phyloP scores from a whole-genome alignment of 2,797 vertebrate genomes.

The Buceros bicornis region DNA sequence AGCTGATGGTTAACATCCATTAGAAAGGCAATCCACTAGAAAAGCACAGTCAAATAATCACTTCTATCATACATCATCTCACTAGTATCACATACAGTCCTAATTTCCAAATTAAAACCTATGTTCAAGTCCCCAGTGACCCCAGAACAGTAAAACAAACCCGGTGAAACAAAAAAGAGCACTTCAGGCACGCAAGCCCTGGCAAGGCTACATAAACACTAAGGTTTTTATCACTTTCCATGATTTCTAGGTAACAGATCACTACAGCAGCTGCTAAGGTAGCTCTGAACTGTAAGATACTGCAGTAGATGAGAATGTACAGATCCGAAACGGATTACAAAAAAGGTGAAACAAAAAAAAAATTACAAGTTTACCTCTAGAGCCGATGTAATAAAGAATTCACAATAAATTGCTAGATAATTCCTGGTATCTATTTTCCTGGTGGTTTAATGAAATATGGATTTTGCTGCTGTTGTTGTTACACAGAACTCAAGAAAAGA shows the following conservation, averaged over 20 bases:
- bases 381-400: not conserved
- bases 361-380: not conserved
- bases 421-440: not conserved
- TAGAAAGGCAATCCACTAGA: not conserved
- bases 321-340: not conserved
- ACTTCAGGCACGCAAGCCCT: not conserved
- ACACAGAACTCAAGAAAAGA: not conserved
- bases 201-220: not conserved
- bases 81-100: not conserved
- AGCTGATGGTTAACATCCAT: not conserved
- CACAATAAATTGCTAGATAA: not conserved
- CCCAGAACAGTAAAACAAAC: not conserved
- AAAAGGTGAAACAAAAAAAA: not conserved
- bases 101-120: not conserved
- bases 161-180: not conserved
- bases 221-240: not conserved
- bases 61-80: not conserved
- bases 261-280: not conserved
- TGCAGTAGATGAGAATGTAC: not conserved
- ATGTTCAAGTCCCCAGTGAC: not conserved
- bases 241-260: not conserved
- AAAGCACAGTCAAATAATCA: not conserved
- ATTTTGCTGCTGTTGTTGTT: too few relatives aligned
- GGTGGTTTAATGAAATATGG: not conserved
- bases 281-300: not conserved